Evolutionary conservation across 2,888 invertebrate species (phyloP).

Genomic region (Clunio marinus): DNA sequence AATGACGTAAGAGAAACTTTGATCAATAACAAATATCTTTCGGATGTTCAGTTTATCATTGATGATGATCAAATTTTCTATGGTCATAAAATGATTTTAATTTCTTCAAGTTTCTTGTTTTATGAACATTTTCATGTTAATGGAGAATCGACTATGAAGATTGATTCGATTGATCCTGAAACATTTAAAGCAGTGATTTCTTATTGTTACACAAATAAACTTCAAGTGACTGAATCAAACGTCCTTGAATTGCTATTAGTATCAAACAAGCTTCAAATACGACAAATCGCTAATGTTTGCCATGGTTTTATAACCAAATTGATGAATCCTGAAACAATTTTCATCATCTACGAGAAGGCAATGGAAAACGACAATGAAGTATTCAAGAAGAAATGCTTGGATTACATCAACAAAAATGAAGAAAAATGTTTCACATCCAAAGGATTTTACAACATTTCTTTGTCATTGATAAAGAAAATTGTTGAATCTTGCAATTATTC

Average conservation of each 20-base stretch:
- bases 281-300: background rate
- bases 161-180: background rate
- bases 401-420: conserved; percentile 19
- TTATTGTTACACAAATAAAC: conserved; percentile 21
- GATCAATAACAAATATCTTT: conserved; percentile 9
- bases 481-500: background rate
- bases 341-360: conserved; percentile 5
- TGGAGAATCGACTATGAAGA: background rate
- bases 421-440: conserved; percentile 20
- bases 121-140: background rate
- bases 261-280: conserved; percentile 1
- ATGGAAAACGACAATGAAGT: background rate
- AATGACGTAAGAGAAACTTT: background rate
- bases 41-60: conserved; percentile 2
- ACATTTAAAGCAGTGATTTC: background rate
- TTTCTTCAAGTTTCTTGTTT: conserved; percentile 11
- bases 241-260: background rate
- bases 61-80: background rate
- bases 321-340: conserved; percentile 20
- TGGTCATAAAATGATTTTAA: conserved; percentile 9
- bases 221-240: background rate
- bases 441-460: conserved; percentile 10
- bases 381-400: conserved; percentile 22
- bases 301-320: background rate
- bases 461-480: background rate